Evolutionary conservation across 2,888 invertebrate species (phyloP).

Genomic region (Lycaena phlaeas): DNA sequence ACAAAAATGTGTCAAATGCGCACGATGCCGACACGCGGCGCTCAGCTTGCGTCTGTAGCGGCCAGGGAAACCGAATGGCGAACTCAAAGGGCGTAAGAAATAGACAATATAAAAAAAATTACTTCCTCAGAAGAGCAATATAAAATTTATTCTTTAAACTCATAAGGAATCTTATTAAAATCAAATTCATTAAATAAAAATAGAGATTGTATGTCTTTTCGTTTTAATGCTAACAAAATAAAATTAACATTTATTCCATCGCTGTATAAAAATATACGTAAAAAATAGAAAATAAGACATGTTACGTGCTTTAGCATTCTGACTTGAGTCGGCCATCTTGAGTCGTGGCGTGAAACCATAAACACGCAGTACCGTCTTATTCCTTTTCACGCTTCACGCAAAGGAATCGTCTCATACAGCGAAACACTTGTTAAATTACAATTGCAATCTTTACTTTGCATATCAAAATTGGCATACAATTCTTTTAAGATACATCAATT

Average conservation of each 20-base stretch:
- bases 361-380: slow-evolving; percentile 11
- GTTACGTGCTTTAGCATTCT: slow-evolving; percentile 29
- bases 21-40: too few species aligned
- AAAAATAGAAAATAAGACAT: slow-evolving; percentile 57
- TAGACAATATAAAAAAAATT: slow-evolving; percentile 25
- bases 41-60: too few species aligned
- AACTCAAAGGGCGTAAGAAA: slow-evolving; percentile 6
- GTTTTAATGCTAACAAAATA: slow-evolving; percentile 73
- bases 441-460: too few species aligned
- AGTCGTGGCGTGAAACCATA: too few species aligned
- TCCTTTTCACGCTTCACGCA: not conserved
- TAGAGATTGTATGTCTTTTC: slow-evolving; percentile 67
- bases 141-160: slow-evolving; percentile 65
- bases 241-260: slow-evolving; percentile 69
- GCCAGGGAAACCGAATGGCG: not conserved
- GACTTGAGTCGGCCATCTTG: slow-evolving; percentile 9
- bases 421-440: too few species aligned
- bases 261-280: slow-evolving; percentile 72
- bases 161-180: slow-evolving; percentile 46
- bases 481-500: not conserved
- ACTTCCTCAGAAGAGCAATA: slow-evolving; percentile 57
- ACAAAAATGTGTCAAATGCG: too few species aligned
- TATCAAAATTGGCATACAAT: too few species aligned
- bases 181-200: slow-evolving; percentile 48
- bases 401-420: not conserved